Base-by-base conservation (phyloP, 2,888 invertebrate species). In the Apomyelois bistriatella region DNA sequence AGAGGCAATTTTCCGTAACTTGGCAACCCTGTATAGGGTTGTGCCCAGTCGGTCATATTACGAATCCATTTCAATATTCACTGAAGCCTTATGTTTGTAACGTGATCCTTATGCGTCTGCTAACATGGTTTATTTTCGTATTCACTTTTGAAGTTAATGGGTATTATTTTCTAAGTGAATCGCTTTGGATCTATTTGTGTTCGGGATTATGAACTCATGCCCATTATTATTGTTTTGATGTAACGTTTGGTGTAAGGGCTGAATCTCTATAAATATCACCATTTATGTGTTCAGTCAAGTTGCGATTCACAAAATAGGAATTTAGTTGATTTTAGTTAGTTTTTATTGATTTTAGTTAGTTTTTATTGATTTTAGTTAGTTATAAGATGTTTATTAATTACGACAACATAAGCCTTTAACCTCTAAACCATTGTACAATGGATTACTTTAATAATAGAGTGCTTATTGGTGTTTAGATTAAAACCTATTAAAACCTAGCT, bases 11-110 rank as follows among this genome's bases (percentile, higher is more conserved):
- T 69, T 62, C 62, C 61, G 71, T 75, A 68, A 66, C 76, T 66
- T 68, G 73, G 74, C 75, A 82, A 75, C 81, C 76, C 76, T 76
- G 62, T 56, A 55, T 59, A 58, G 61, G 61, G 58, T 64, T 60
- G 60, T 63, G 60, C 55, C 66, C 59, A 58, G 58, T 65, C 64
- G 54, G 55, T 57, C 57, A 58, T 59, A 61, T 63, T 61, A 62
- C 59, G 61, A 64, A 62, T 67, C 60, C 55, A 57, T 60, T 66
- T 65, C 54, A 65, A 64, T 64, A 63, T 59, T 59, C 55, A 57
- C 51, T 53, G 49, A 49, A 42, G 47, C 41, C 15, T 42, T 30
- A 10, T 17, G 15, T 32, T 51, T 35, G 32, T 16, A 35, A 53
- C 50, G 35, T 32, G 22, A 52, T 36, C 32, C 54, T 53, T 59